A percentile compares a stretch with the other conserved stretches of the same genome.
These are phyloP conservation scores for silkworm (Bombyx mori) DNA, from an alignment of 1,140 invertebrate species.

Conservation along the genomic window DNA sequence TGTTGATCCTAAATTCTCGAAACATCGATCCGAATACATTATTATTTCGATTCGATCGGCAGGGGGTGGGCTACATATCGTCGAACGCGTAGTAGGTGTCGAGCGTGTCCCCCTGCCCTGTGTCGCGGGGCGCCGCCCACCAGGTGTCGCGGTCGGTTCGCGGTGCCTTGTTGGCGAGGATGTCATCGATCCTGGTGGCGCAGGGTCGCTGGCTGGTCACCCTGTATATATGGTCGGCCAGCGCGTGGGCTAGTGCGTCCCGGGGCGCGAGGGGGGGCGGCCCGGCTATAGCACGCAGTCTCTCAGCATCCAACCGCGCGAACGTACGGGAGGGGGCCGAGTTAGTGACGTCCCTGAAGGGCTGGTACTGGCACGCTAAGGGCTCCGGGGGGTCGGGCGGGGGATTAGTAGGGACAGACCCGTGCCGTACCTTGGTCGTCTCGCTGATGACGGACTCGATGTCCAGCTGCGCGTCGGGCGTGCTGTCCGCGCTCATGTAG, in stretches of 20 bases:
- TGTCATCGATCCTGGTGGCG: constrained; percentile 59
- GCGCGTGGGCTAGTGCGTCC: constrained; percentile 55
- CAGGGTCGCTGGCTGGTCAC: constrained; percentile 70
- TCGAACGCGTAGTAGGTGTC: constrained; percentile 55
- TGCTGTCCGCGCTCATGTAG: constrained; percentile 59
- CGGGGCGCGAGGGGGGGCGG: constrained; percentile 53
- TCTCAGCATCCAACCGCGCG: constrained; percentile 61
- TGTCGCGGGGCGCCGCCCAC: constrained; percentile 22
- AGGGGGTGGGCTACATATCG: constrained; percentile 19
- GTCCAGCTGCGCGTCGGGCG: constrained; percentile 50
- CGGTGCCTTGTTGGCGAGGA: constrained; percentile 64
- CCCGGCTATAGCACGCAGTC: constrained; percentile 49
- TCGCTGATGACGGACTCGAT: constrained; percentile 53
- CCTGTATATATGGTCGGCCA: constrained; percentile 69
- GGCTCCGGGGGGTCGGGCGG: constrained; percentile 19
- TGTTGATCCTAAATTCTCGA: too few species aligned
- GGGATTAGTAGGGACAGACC: constrained; percentile 61
- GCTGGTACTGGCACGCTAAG: constrained; percentile 4
- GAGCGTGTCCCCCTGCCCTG: constrained; percentile 34
- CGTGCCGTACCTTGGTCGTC: constrained; percentile 70
- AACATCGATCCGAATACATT: too few species aligned
- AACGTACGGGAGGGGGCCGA: constrained; percentile 48
- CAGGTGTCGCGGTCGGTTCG: too few species aligned
- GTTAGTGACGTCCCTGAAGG: constrained; percentile 53
- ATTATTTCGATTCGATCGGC: neutral